Evolutionary conservation across 2,797 vertebrate species (phyloP).

Genomic region (Channa striata): DNA sequence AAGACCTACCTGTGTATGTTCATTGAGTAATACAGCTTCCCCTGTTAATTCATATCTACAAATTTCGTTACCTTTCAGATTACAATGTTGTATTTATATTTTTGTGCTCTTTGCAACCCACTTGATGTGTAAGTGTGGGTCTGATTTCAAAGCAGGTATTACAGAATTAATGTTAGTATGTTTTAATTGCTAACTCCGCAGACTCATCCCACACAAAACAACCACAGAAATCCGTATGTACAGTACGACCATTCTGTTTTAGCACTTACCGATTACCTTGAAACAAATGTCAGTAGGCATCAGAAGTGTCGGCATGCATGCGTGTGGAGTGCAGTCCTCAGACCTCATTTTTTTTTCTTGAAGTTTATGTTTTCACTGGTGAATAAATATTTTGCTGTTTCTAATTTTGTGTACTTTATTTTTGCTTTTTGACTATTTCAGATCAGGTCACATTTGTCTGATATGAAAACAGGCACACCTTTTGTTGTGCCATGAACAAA

Average conservation of each 20-base stretch:
- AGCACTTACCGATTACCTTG: conserved; percentile 31
- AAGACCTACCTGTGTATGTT: conserved; percentile 41
- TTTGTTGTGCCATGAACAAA: not conserved
- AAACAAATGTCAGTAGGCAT: conserved; percentile 22
- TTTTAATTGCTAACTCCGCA: conserved; percentile 30
- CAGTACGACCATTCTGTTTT: conserved; percentile 14
- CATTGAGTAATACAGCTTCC: not conserved
- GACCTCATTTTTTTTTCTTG: conserved; percentile 43
- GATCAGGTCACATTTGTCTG: not conserved
- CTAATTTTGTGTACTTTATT: conserved; percentile 30
- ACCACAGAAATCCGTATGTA: conserved; percentile 25
- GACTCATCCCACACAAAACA: conserved; percentile 4
- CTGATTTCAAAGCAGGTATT: conserved; percentile 17
- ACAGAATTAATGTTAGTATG: conserved; percentile 12
- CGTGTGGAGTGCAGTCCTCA: conserved; percentile 36
- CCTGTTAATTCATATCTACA: conserved; percentile 6
- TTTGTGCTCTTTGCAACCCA: conserved; percentile 3
- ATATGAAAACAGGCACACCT: not conserved
- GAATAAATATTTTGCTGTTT: conserved; percentile 79
- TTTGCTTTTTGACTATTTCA: not conserved
- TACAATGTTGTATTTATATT: conserved; percentile 31
- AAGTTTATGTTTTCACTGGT: conserved; percentile 65
- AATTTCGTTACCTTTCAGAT: not conserved
- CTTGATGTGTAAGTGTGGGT: conserved; percentile 20
- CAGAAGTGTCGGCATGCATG: conserved; percentile 41